These are phyloP conservation scores for Drosophila trichaetosa DNA, from an alignment of 2,888 invertebrate species.

Conservation along the genomic window DNA sequence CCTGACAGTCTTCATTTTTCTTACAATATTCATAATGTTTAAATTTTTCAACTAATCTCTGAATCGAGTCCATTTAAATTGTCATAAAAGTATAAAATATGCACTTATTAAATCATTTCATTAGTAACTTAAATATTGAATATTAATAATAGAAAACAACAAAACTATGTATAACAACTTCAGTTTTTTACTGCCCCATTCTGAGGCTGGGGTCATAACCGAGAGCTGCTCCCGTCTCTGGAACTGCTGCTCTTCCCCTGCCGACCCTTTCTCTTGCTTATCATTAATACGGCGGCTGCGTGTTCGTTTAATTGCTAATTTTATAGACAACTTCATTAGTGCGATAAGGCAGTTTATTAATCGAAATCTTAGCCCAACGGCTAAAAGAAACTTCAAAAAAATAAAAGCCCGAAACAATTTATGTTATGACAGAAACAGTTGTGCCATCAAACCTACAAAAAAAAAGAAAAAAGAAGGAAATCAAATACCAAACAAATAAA, in stretches of 20 bases:
- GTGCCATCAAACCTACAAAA: conserved; percentile 28
- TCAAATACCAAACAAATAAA: conserved; percentile 25
- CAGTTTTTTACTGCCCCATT: conserved; percentile 21
- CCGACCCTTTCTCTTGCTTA: conserved; percentile 20
- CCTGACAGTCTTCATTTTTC: background rate
- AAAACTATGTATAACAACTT: background rate
- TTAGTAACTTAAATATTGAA: background rate
- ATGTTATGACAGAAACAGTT: conserved; percentile 65
- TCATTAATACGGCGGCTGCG: conserved; percentile 46
- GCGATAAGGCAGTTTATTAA: conserved; percentile 59
- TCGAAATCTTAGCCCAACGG: conserved; percentile 46
- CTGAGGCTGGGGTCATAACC: conserved; percentile 14
- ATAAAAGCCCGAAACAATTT: conserved; percentile 25
- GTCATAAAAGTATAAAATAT: background rate
- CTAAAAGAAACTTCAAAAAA: conserved; percentile 14
- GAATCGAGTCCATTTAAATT: background rate
- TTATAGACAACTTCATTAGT: conserved; percentile 75
- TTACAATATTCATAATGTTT: background rate
- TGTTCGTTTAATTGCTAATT: conserved; percentile 75
- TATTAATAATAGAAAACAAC: background rate
- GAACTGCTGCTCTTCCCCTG: conserved; percentile 13
- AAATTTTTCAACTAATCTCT: background rate
- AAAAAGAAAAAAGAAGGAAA: conserved; percentile 14
- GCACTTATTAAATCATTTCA: background rate
- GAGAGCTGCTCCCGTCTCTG: conserved; percentile 14